Conservation (phyloP, 2,113 vertebrate genomes). For the Hippopotamus amphibius region DNA sequence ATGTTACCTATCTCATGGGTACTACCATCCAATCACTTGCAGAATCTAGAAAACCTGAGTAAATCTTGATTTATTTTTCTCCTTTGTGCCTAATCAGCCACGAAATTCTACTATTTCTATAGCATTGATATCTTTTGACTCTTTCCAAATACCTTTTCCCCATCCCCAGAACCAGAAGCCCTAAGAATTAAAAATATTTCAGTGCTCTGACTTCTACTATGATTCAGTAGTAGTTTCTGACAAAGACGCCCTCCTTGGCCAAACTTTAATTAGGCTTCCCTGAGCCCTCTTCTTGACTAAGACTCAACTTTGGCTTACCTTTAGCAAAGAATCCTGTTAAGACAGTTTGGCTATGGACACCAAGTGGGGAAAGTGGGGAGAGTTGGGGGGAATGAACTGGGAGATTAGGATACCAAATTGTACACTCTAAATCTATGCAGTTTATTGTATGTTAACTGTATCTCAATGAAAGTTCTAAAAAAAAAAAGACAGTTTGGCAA, state of each 20-base stretch:
- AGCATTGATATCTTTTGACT: background rate
- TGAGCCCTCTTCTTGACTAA: background rate
- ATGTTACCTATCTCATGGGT: background rate
- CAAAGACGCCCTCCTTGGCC: background rate
- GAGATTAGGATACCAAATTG: no score
- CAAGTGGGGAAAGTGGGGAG: no score
- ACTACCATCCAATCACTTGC: background rate
- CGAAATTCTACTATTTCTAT: background rate
- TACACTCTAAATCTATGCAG: no score
- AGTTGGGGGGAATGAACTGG: no score
- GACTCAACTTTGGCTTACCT: background rate
- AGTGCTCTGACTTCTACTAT: background rate
- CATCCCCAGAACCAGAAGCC: background rate
- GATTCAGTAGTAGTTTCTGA: background rate
- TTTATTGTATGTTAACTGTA: no score
- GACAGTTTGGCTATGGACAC: no score
- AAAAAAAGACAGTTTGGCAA: no score
- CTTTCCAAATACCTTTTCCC: background rate
- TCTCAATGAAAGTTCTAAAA: no score
- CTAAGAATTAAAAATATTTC: background rate
- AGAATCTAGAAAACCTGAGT: background rate
- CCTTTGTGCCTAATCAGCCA: background rate
- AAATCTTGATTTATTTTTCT: background rate
- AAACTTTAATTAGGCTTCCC: background rate
- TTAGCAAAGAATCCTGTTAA: background rate